phyloP scores from a whole-genome alignment of 1,140 invertebrate genomes.

The Nasonia vitripennis region DNA sequence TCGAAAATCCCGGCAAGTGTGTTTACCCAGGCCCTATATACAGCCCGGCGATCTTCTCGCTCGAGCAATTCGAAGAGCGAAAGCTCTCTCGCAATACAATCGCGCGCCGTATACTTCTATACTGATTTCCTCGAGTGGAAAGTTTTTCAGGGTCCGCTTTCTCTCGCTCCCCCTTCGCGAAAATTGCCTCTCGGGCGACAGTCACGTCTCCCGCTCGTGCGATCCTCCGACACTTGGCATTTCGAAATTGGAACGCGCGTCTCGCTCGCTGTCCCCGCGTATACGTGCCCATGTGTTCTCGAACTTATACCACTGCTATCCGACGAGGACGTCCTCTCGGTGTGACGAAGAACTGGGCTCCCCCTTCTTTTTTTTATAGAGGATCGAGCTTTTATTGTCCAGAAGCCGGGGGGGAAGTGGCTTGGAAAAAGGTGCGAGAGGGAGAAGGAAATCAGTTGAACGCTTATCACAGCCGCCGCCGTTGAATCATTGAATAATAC shows the following conservation, averaged over 20 bases:
- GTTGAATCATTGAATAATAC: background rate
- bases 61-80: background rate
- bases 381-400: background rate
- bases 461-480: background rate
- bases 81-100: background rate
- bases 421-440: background rate
- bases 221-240: slow-evolving; percentile 28
- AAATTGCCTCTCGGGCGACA: slow-evolving; percentile 24
- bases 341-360: background rate
- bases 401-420: background rate
- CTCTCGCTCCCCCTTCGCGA: background rate
- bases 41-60: background rate
- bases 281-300: background rate
- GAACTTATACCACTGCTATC: too few species aligned
- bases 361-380: too few species aligned
- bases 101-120: background rate
- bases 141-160: slow-evolving; percentile 15
- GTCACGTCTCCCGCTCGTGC: slow-evolving; percentile 17
- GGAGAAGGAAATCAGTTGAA: background rate
- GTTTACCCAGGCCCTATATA: background rate
- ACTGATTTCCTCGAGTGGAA: background rate
- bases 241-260: slow-evolving; percentile 31
- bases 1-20: background rate
- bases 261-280: background rate
- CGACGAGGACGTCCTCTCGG: too few species aligned